Evolutionary conservation across 1,140 invertebrate species (phyloP).

Genomic region (Drosophila pruinosa): DNA sequence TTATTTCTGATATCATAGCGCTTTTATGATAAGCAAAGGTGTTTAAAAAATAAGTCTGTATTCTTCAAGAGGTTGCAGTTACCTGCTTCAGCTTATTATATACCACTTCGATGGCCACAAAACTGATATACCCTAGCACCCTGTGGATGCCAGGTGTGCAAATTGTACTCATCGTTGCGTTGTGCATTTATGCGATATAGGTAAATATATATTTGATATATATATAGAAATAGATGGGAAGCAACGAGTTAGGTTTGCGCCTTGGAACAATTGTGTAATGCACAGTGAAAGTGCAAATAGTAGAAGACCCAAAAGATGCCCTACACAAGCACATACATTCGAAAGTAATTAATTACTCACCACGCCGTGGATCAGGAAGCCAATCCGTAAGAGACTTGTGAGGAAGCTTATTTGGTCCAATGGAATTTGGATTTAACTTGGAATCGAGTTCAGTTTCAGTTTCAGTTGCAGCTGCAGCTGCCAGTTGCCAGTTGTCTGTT

Average conservation of each 20-base stretch:
- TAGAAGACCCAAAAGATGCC: not conserved
- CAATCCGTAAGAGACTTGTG: not conserved
- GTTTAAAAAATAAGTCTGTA: no score
- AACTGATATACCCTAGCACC: not conserved
- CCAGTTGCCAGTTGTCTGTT: not conserved
- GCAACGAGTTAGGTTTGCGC: not conserved
- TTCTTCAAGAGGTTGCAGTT: no score
- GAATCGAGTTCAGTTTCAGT: not conserved
- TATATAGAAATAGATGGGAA: not conserved
- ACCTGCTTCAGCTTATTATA: no score
- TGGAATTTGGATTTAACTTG: not conserved
- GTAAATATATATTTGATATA: not conserved
- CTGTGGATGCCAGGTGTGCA: not conserved
- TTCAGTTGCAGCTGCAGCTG: no score
- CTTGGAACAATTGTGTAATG: constrained; percentile 38
- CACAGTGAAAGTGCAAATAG: not conserved
- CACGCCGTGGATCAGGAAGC: constrained; percentile 4
- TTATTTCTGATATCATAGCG: no score
- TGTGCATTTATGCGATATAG: not conserved
- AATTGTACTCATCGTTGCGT: not conserved
- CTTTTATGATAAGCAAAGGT: no score
- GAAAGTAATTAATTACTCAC: constrained; percentile 26
- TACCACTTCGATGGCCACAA: not conserved
- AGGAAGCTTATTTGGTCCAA: not conserved
- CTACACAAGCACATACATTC: not conserved